phyloP scores from a whole-genome alignment of 2,113 vertebrate species.

The Antigone vipio region DNA sequence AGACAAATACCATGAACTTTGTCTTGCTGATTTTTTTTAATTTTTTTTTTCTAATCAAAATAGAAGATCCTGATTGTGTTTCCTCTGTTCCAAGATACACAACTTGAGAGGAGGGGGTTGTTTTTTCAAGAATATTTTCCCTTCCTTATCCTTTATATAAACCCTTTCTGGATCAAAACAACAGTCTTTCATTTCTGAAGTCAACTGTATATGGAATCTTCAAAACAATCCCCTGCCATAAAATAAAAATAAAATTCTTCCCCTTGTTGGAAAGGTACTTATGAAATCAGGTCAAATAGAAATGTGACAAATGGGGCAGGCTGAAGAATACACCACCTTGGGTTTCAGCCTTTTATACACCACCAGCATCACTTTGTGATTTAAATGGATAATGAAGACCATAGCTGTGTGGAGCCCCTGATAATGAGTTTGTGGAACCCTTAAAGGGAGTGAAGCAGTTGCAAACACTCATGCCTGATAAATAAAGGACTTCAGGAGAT shows the following conservation, averaged over 20 bases:
- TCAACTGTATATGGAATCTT: slow-evolving; percentile 45
- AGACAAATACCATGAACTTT: slow-evolving; percentile 63
- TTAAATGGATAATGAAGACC: neutral
- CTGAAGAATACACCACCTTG: neutral
- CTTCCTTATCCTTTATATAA: slow-evolving; percentile 68
- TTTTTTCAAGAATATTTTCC: slow-evolving; percentile 75
- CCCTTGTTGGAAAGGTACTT: neutral
- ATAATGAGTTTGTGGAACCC: neutral
- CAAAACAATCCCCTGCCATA: slow-evolving; percentile 39
- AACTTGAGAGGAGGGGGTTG: slow-evolving; percentile 68
- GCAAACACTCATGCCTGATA: neutral
- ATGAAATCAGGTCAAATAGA: slow-evolving; percentile 14
- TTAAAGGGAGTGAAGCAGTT: neutral
- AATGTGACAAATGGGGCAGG: neutral
- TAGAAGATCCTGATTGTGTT: slow-evolving; percentile 55
- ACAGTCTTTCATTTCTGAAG: slow-evolving; percentile 65
- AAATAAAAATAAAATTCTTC: neutral
- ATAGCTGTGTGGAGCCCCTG: neutral
- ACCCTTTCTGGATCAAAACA: slow-evolving; percentile 58
- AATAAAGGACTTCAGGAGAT: neutral
- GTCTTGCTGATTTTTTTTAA: slow-evolving; percentile 37
- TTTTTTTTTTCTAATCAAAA: slow-evolving; percentile 63
- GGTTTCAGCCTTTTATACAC: slow-evolving; percentile 11
- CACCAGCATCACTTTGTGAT: neutral
- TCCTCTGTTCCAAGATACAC: slow-evolving; percentile 76